Conservation (phyloP, 1,140 invertebrate genomes). For the Lasioglossum baleicum region DNA sequence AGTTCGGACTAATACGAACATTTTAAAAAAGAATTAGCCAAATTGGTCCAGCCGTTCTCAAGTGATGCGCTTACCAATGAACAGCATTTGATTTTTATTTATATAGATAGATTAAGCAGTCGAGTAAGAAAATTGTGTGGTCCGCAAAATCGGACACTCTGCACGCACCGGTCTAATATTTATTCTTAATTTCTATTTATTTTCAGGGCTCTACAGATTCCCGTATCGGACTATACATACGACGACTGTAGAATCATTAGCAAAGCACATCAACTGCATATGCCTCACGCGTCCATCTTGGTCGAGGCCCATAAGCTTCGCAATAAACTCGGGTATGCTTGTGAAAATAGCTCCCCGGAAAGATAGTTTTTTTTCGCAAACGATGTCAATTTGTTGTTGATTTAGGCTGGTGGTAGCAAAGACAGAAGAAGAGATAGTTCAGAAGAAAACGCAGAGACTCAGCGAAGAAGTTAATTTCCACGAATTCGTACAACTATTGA, state of each 20-base stretch:
- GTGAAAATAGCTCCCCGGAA: neutral
- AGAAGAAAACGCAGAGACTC: constrained; percentile 75
- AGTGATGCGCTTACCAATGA: too few species aligned
- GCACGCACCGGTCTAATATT: too few species aligned
- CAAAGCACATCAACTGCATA: constrained; percentile 88
- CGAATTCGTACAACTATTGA: constrained; percentile 84
- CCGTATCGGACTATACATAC: constrained; percentile 94
- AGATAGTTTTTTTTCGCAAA: neutral
- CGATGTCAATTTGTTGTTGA: neutral
- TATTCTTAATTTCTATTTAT: neutral
- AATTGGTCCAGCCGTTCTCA: too few species aligned
- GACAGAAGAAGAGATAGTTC: constrained; percentile 76
- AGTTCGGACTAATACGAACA: too few species aligned
- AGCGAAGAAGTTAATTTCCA: constrained; percentile 80
- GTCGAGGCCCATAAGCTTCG: constrained; percentile 90
- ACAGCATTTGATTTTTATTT: too few species aligned
- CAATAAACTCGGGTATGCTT: constrained; percentile 84
- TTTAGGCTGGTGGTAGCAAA: constrained; percentile 78
- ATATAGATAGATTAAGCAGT: too few species aligned
- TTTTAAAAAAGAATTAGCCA: too few species aligned
- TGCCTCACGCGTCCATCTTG: constrained; percentile 87
- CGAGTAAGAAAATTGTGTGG: too few species aligned
- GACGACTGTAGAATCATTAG: constrained; percentile 94
- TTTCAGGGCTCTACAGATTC: constrained; percentile 89
- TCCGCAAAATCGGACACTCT: too few species aligned